Conservation (phyloP, 2,113 vertebrate species). For the Capreolus pygargus region DNA sequence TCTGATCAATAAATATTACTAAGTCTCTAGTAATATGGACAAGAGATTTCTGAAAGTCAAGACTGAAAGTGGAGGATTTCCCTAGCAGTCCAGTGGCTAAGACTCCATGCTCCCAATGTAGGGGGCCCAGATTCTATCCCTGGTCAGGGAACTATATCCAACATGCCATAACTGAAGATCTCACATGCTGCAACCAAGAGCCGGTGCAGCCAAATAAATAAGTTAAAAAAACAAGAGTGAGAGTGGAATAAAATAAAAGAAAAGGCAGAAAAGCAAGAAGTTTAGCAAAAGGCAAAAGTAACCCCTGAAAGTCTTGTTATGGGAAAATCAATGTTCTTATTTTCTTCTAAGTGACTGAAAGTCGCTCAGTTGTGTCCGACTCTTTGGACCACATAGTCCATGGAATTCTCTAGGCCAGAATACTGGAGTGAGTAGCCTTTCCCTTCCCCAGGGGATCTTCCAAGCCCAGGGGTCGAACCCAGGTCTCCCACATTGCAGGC, state of each 20-base stretch:
- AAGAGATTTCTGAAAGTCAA: not conserved
- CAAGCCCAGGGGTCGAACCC: not conserved
- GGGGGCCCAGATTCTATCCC: not conserved
- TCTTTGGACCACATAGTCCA: not conserved
- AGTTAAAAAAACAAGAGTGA: not conserved
- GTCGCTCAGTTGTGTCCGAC: not conserved
- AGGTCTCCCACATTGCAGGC: not conserved
- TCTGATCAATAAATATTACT: not conserved
- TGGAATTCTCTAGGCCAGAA: not conserved
- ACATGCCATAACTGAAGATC: not conserved
- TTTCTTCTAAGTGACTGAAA: conserved; percentile 19
- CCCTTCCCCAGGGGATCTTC: not conserved
- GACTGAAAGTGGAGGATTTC: not conserved
- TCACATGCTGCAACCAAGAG: not conserved
- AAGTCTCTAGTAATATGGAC: not conserved
- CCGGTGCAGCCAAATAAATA: not conserved
- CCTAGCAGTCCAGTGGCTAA: not conserved
- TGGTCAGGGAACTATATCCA: not conserved
- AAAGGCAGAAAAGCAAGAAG: not conserved
- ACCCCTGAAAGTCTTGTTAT: not conserved
- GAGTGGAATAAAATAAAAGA: not conserved
- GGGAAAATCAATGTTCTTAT: not conserved
- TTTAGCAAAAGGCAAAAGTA: conserved; percentile 14
- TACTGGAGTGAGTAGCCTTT: not conserved
- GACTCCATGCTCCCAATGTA: not conserved